phyloP scores from a whole-genome alignment of 2,113 vertebrate genomes.

The Erpornis zantholeuca region DNA sequence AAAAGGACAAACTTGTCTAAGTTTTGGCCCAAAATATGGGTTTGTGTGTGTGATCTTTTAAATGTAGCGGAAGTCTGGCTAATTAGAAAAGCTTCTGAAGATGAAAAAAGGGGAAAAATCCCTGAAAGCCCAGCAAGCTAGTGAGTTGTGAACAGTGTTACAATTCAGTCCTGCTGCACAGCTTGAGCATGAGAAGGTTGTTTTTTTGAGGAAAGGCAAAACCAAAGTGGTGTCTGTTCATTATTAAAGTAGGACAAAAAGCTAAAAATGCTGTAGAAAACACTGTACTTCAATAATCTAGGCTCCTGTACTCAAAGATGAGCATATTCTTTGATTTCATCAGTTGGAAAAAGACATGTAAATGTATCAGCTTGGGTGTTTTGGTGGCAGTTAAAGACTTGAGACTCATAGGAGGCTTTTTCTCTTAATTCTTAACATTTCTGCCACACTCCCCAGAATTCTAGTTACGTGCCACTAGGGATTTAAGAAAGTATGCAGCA shows the following conservation, averaged over 20 bases:
- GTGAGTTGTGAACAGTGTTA: neutral
- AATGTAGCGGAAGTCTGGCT: conserved; percentile 49
- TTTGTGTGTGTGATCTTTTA: conserved; percentile 39
- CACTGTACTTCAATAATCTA: neutral
- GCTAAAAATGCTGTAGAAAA: neutral
- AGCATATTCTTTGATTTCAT: neutral
- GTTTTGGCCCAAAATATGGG: conserved; percentile 39
- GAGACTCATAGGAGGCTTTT: neutral
- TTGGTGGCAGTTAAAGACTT: neutral
- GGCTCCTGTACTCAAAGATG: neutral
- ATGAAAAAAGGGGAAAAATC: neutral
- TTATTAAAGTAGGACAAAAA: neutral
- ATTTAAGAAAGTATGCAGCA: neutral
- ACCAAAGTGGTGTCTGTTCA: neutral
- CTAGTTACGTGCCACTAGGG: neutral
- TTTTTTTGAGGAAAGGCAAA: neutral
- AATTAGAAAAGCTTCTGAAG: conserved; percentile 36
- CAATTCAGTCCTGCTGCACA: neutral
- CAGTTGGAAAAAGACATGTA: neutral
- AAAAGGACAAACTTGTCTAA: conserved; percentile 20
- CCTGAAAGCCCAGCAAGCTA: neutral
- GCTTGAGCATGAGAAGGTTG: neutral
- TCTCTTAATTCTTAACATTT: neutral
- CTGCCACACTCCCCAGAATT: neutral
- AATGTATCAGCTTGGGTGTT: neutral